Percentiles rank a stretch among this genome's conserved stretches.
phyloP scores from a whole-genome alignment of 2,888 invertebrate genomes.

The Eupithecia insigniata region DNA sequence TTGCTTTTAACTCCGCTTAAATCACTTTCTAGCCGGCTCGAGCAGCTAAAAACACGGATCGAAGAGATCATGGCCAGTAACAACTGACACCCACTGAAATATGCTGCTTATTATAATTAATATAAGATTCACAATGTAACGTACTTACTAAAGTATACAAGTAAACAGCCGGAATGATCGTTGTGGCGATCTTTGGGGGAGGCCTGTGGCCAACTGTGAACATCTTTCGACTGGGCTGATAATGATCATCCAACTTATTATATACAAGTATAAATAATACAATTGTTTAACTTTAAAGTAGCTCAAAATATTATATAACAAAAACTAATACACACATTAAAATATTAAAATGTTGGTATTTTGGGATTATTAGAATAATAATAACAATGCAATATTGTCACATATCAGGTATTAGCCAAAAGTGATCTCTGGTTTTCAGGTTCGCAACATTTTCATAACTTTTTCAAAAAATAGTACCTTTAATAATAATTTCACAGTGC shows the following conservation, averaged over 20 bases:
- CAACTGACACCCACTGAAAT: constrained; percentile 35
- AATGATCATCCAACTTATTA: too few species aligned
- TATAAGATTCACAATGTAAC: constrained; percentile 1
- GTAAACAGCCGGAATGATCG: background rate
- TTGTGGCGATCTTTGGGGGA: too few species aligned
- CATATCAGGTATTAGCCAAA: background rate
- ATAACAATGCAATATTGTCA: background rate
- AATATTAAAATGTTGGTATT: background rate
- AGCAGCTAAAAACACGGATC: constrained; percentile 66
- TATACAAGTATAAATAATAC: too few species aligned
- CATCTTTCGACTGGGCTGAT: too few species aligned
- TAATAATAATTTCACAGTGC: too few species aligned
- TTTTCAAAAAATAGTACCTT: too few species aligned
- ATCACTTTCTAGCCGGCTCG: constrained; percentile 70
- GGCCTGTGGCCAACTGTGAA: too few species aligned
- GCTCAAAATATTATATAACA: background rate
- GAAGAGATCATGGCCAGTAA: constrained; percentile 70
- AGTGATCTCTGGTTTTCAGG: background rate
- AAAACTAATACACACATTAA: background rate
- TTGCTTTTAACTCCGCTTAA: constrained; percentile 16
- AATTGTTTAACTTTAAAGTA: background rate
- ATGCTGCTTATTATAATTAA: constrained; percentile 17
- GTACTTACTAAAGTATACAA: background rate
- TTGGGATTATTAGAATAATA: background rate
- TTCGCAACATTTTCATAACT: background rate